These are phyloP conservation scores for Alces alces DNA, from an alignment of 2,113 vertebrate species.

Conservation along the genomic window DNA sequence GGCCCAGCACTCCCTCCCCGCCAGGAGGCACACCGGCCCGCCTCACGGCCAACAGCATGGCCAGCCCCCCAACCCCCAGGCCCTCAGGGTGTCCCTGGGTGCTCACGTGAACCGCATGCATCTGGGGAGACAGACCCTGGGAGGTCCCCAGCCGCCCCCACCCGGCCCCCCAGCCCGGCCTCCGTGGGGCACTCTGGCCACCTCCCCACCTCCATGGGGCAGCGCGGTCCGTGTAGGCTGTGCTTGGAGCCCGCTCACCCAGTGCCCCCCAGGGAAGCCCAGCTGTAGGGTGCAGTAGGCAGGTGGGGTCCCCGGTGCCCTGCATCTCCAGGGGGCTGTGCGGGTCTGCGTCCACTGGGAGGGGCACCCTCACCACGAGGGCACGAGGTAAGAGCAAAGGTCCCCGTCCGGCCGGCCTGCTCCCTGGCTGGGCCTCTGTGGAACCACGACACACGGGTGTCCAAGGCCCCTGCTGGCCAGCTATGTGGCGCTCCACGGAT, in stretches of 20 bases:
- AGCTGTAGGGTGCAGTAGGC: slow-evolving; percentile 84
- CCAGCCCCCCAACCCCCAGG: slow-evolving; percentile 83
- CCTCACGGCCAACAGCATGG: slow-evolving; percentile 85
- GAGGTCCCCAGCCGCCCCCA: too few species aligned
- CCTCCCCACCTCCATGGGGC: slow-evolving; percentile 86
- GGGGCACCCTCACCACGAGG: not conserved
- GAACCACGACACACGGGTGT: not conserved
- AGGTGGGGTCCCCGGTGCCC: slow-evolving; percentile 77
- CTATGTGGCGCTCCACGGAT: too few species aligned
- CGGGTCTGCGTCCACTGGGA: slow-evolving; percentile 31
- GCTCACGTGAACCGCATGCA: slow-evolving; percentile 89
- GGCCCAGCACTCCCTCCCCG: too few species aligned
- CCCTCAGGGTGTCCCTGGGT: slow-evolving; percentile 80
- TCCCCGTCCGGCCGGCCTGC: not conserved
- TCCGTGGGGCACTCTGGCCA: not conserved
- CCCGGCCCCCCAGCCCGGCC: too few species aligned
- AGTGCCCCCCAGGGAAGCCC: slow-evolving; percentile 87
- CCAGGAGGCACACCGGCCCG: not conserved
- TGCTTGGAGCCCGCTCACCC: slow-evolving; percentile 85
- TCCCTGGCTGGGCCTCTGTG: not conserved
- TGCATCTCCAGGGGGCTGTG: slow-evolving; percentile 76
- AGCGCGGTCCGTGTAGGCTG: slow-evolving; percentile 80
- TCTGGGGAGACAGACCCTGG: slow-evolving; percentile 67
- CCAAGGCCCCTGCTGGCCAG: not conserved
- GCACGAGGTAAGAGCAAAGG: not conserved